Evolutionary conservation across 2,888 invertebrate genomes (phyloP).

Genomic region (Mimachlamys varia): DNA sequence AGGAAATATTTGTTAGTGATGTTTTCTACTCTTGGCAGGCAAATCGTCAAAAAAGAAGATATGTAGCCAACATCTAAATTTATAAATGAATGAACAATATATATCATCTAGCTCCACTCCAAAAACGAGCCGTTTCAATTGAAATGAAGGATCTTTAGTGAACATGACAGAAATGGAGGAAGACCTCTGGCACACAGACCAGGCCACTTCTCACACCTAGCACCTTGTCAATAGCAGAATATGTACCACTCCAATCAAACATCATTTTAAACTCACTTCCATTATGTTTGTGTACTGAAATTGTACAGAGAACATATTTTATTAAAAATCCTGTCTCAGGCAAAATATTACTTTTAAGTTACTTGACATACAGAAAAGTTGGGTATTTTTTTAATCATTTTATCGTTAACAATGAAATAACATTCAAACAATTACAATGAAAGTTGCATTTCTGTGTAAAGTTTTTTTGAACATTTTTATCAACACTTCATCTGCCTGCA

Average conservation of each 20-base stretch:
- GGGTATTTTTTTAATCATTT: too few relatives aligned
- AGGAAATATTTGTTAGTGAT: background rate
- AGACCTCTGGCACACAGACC: background rate
- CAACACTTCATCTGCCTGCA: background rate
- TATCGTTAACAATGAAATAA: too few relatives aligned
- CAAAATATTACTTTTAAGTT: background rate
- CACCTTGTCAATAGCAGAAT: background rate
- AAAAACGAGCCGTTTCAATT: background rate
- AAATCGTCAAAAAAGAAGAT: background rate
- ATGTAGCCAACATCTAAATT: slow-evolving; percentile 10
- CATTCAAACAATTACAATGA: too few relatives aligned
- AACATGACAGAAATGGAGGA: background rate
- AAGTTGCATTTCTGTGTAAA: too few relatives aligned
- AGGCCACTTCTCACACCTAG: background rate
- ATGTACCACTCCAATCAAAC: background rate
- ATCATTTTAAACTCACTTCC: background rate
- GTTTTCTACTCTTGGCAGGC: background rate
- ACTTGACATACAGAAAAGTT: too few relatives aligned
- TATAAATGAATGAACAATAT: background rate
- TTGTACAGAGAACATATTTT: background rate
- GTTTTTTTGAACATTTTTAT: background rate
- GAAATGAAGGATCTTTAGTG: background rate
- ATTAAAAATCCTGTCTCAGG: background rate
- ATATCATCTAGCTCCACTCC: slow-evolving; percentile 9
- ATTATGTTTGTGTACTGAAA: slow-evolving; percentile 20